Conservation (phyloP, 2,888 invertebrate species). For the Cremastinae sp. region DNA sequence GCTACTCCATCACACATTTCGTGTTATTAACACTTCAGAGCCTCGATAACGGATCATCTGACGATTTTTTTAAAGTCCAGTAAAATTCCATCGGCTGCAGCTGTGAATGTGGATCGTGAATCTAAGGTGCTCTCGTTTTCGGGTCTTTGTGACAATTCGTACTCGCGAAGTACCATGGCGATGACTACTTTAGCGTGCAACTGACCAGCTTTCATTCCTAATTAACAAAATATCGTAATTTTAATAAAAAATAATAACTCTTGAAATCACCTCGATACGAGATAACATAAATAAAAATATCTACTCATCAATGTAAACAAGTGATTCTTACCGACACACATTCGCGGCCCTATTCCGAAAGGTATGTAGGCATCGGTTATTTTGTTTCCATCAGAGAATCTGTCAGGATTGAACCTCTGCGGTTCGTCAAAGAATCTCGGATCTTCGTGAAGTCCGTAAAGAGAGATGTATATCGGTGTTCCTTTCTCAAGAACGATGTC, state of each 20-base stretch:
- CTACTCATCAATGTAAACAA: too few species aligned
- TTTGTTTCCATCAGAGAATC: constrained; percentile 67
- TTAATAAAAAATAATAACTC: neutral
- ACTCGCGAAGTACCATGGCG: constrained; percentile 69
- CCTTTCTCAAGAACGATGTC: constrained; percentile 72
- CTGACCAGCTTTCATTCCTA: constrained; percentile 72
- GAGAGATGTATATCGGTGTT: constrained; percentile 73
- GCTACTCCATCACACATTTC: too few species aligned
- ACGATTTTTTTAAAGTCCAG: constrained; percentile 69
- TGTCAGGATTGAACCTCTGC: constrained; percentile 69
- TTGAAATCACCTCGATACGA: neutral
- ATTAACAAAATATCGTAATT: constrained; percentile 16
- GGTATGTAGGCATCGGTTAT: constrained; percentile 74
- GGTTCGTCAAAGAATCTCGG: constrained; percentile 70
- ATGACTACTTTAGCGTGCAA: constrained; percentile 74
- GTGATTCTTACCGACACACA: constrained; percentile 71
- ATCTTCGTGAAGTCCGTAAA: constrained; percentile 73
- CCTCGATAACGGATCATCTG: constrained; percentile 18
- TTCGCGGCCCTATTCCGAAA: constrained; percentile 72
- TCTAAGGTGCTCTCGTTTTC: constrained; percentile 68
- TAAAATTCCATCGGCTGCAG: constrained; percentile 73
- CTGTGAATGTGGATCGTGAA: constrained; percentile 72
- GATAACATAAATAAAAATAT: neutral
- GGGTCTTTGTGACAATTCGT: constrained; percentile 68
- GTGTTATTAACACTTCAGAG: too few species aligned